A percentile compares a stretch with the other conserved stretches of the same genome.
These are phyloP conservation scores for Phengaris alcon DNA, from an alignment of 2,888 invertebrate species.

Conservation along the genomic window DNA sequence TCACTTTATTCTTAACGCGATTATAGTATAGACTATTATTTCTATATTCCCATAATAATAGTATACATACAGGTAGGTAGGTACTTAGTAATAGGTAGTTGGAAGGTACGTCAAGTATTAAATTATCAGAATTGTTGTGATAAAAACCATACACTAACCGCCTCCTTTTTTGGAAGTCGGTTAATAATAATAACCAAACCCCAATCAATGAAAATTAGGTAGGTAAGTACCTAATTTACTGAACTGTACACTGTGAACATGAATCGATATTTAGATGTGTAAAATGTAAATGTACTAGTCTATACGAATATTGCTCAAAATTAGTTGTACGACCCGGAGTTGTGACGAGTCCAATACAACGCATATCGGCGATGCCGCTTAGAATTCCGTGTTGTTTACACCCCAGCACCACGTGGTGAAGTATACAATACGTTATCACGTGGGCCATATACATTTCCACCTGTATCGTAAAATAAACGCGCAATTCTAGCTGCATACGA, in stretches of 20 bases:
- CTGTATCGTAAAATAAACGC: conserved; percentile 47
- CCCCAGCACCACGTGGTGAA: conserved; percentile 70
- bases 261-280: background rate
- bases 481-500: conserved; percentile 41
- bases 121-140: background rate
- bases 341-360: conserved; percentile 37
- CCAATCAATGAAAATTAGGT: too few relatives aligned
- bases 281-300: background rate
- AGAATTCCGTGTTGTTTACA: conserved; percentile 64
- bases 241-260: background rate
- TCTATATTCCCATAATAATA: too few relatives aligned
- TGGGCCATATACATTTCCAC: conserved; percentile 56
- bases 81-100: too few relatives aligned
- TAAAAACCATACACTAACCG: background rate
- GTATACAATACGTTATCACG: conserved; percentile 62
- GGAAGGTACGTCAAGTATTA: background rate
- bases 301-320: background rate
- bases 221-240: background rate
- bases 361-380: conserved; percentile 41
- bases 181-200: too few relatives aligned
- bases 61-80: too few relatives aligned
- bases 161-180: too few relatives aligned
- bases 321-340: background rate
- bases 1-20: too few relatives aligned
- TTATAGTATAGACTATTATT: too few relatives aligned